phyloP scores from a whole-genome alignment of 1,140 invertebrate genomes.

The Drosophila bocqueti region DNA sequence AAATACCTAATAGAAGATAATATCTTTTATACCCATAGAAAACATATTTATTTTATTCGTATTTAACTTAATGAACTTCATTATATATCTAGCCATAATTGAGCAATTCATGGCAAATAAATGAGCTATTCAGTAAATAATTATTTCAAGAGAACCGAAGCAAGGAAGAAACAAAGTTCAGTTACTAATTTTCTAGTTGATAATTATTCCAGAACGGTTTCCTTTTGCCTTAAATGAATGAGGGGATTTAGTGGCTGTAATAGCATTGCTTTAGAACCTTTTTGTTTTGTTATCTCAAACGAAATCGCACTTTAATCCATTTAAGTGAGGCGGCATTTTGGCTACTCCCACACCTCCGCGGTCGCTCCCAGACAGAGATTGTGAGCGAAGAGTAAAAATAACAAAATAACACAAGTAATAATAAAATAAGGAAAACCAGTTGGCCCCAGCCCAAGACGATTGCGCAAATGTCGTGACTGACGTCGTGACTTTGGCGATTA shows the following conservation, averaged over 20 bases:
- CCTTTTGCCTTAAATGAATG: neutral
- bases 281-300: conserved; percentile 5
- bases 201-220: neutral
- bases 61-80: neutral
- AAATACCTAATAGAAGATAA: no score
- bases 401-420: conserved; percentile 1
- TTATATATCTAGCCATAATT: neutral
- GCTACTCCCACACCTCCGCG: conserved; percentile 8
- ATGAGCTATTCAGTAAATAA: neutral
- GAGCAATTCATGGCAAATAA: no score
- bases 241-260: neutral
- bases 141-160: neutral
- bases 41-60: neutral
- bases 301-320: conserved; percentile 28
- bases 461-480: conserved; percentile 70
- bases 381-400: neutral
- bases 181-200: neutral
- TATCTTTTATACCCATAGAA: neutral
- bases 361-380: conserved; percentile 1
- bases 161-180: neutral
- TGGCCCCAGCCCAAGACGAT: conserved; percentile 34
- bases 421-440: conserved; percentile 19
- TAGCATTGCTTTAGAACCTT: neutral
- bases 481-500: conserved; percentile 31
- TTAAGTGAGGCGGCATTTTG: conserved; percentile 8